Conservation (phyloP, 2,797 vertebrate genomes). For the Chelidonichthys spinosus region DNA sequence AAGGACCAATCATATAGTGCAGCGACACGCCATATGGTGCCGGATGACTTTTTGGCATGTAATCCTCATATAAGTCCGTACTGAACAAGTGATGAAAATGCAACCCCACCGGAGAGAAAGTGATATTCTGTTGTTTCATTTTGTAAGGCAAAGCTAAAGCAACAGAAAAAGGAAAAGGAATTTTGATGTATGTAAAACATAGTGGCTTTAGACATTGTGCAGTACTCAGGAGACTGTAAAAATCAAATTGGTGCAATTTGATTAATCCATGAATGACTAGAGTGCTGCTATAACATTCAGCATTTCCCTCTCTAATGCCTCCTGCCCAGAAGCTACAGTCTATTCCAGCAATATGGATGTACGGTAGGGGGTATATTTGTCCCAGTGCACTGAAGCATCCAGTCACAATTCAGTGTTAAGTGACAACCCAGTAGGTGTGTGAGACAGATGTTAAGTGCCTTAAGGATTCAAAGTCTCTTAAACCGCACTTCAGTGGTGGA, state of each 20-base stretch:
- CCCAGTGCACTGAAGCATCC: not conserved
- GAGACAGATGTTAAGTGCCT: not conserved
- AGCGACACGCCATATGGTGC: not conserved
- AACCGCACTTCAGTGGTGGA: not conserved
- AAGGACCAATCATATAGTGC: not conserved
- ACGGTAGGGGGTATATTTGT: not conserved
- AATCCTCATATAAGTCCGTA: too few relatives aligned
- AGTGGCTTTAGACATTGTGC: not conserved
- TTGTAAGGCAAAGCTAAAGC: not conserved
- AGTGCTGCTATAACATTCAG: not conserved
- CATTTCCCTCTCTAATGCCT: not conserved
- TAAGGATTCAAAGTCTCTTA: not conserved
- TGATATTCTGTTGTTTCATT: not conserved
- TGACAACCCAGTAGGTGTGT: not conserved
- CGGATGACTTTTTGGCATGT: not conserved
- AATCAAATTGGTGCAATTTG: not conserved
- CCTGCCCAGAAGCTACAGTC: not conserved
- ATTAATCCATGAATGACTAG: not conserved
- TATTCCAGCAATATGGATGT: not conserved
- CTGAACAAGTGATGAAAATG: not conserved
- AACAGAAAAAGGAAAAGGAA: not conserved
- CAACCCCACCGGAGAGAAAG: not conserved
- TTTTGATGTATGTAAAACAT: not conserved
- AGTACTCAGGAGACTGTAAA: not conserved
- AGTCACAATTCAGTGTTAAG: not conserved